These are phyloP conservation scores for Minunthozetes semirufus DNA, from an alignment of 2,888 invertebrate species.

Conservation along the genomic window DNA sequence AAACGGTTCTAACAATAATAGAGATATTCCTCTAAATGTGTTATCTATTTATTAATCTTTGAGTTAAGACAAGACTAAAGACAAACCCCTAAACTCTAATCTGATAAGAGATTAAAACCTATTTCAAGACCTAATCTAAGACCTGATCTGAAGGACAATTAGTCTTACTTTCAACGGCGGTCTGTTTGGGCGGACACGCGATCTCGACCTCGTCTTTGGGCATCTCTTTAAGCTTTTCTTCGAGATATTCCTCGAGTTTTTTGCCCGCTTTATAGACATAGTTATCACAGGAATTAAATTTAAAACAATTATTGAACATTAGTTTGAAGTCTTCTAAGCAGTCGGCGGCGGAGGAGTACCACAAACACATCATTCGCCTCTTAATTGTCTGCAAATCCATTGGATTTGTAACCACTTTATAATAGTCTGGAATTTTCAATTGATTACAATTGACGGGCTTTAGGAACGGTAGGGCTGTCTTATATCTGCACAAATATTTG, in stretches of 20 bases:
- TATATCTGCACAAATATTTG: slow-evolving; percentile 34
- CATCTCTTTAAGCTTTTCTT: slow-evolving; percentile 35
- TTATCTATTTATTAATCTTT: neutral
- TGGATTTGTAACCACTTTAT: slow-evolving; percentile 29
- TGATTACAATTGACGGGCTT: slow-evolving; percentile 31
- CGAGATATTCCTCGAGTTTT: slow-evolving; percentile 34
- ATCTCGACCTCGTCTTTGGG: slow-evolving; percentile 28
- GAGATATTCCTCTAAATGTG: neutral
- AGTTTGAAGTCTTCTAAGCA: slow-evolving; percentile 26
- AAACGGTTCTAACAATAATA: neutral
- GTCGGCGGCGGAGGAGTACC: slow-evolving; percentile 27
- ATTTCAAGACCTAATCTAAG: too few relatives aligned
- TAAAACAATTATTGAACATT: slow-evolving; percentile 32
- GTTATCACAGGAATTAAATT: slow-evolving; percentile 31
- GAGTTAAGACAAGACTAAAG: neutral
- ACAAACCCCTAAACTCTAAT: too few relatives aligned
- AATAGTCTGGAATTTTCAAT: slow-evolving; percentile 33
- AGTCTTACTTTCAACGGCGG: slow-evolving; percentile 21
- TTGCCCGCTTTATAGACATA: slow-evolving; percentile 34
- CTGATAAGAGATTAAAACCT: too few relatives aligned
- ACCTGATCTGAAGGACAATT: neutral
- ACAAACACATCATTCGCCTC: slow-evolving; percentile 26
- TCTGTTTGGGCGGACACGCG: slow-evolving; percentile 19
- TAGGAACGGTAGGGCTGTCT: slow-evolving; percentile 33
- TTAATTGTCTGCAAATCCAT: slow-evolving; percentile 35